phyloP scores from a whole-genome alignment of 1,140 invertebrate species.

The Camponotus floridanus region DNA sequence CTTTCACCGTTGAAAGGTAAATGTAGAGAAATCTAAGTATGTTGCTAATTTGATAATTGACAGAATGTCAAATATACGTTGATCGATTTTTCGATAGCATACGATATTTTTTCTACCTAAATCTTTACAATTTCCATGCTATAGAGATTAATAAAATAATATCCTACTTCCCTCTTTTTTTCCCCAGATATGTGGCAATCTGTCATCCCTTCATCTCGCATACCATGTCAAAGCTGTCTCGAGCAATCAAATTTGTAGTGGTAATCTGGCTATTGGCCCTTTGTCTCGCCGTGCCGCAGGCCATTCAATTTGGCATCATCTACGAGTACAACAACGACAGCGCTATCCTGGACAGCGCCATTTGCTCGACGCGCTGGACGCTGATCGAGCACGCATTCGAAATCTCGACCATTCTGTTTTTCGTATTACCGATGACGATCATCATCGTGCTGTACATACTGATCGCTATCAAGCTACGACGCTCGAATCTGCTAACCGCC shows the following conservation, averaged over 20 bases:
- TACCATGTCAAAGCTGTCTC: conserved; percentile 92
- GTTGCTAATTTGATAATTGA: background rate
- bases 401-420: conserved; percentile 94
- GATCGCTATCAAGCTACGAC: conserved; percentile 92
- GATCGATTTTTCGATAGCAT: conserved; percentile 18
- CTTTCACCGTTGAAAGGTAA: conserved; percentile 95
- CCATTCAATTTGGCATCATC: conserved; percentile 91
- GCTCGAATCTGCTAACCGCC: conserved; percentile 87
- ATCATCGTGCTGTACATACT: conserved; percentile 94
- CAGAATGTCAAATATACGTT: background rate
- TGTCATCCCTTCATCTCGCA: conserved; percentile 96
- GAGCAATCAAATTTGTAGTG: conserved; percentile 90
- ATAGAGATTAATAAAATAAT: conserved; percentile 5
- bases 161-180: background rate
- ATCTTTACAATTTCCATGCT: background rate
- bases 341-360: conserved; percentile 82
- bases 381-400: conserved; percentile 92
- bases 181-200: conserved; percentile 94
- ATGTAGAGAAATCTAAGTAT: conserved; percentile 14
- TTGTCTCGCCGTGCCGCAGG: conserved; percentile 93
- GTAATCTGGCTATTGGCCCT: conserved; percentile 91
- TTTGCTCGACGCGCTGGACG: conserved; percentile 88
- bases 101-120: background rate
- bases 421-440: conserved; percentile 94
- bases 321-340: conserved; percentile 85